Percentiles rank a stretch among this genome's conserved stretches.
Evolutionary conservation across 2,888 invertebrate genomes (phyloP).

Genomic region (Glyphotaelius pellucidus): DNA sequence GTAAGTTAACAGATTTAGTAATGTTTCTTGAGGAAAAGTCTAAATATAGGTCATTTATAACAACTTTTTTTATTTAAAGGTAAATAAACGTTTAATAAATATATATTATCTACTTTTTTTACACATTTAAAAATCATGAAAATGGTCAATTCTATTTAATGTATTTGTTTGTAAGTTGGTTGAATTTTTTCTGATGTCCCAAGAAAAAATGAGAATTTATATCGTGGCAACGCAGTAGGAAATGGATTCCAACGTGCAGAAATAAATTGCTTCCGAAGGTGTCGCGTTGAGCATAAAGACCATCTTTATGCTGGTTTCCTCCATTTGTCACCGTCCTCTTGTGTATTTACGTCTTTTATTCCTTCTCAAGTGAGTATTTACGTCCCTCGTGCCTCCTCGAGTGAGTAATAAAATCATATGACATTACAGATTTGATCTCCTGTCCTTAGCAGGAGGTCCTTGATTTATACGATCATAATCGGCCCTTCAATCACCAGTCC

Average conservation of each 20-base stretch:
- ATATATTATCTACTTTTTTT: no score
- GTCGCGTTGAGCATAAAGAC: neutral
- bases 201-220: neutral
- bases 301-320: conserved; percentile 1
- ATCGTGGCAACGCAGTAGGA: neutral
- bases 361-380: neutral
- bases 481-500: conserved; percentile 37
- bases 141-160: no score
- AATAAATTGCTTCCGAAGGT: neutral
- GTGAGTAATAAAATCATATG: conserved; percentile 44
- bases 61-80: no score
- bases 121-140: no score
- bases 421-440: conserved; percentile 38
- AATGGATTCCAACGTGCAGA: neutral
- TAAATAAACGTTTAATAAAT: no score
- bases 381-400: neutral
- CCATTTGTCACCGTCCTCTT: neutral
- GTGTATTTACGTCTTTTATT: conserved; percentile 3
- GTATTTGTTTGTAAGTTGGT: no score
- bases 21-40: neutral
- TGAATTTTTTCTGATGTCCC: no score
- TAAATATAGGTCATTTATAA: no score
- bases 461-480: conserved; percentile 48
- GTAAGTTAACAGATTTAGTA: neutral
- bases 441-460: conserved; percentile 30